Base-by-base conservation (phyloP, 2,797 vertebrate genomes). In the Iguana delicatissima region DNA sequence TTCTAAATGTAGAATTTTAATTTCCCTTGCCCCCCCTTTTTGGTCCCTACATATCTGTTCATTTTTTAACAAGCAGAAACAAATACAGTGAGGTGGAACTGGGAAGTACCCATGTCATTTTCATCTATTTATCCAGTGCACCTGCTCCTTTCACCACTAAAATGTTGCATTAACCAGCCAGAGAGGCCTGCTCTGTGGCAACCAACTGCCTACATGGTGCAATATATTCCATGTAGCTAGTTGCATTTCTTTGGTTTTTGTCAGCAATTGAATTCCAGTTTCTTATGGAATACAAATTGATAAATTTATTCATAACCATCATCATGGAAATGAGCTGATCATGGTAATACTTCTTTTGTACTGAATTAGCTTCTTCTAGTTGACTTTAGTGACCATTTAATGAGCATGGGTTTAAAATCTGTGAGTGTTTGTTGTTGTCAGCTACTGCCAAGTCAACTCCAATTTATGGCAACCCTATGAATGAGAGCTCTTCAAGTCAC, bases 351-450 rank as follows among this genome's bases (percentile, higher is more conserved):
- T 84, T 84, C 81, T 76, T 6, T 84, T 16, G 55, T 52, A n/a
- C 13, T 76, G 32, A 84, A 77, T 84, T 32, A 24, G 52, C 42
- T 89, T 84, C 81, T 38, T 35, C 13, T 89, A 67, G 72, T 77
- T 7, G 64, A 12, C 22, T 64, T 9, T 22, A 76, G 14, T 52
- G 4, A 64, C 10, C 50, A 82, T 26, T 89, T 29, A 89, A 50
- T 20, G 38, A 77, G 67, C n/a, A 59, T 67, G 32, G 42, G 67
- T 80, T 80, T 67, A 77, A 84, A 64, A n/a, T 84, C 35, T 76
- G 18, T 84, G 42, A 46, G 42, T 46, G 42, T 46, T 46, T 46
- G 42, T 46, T 46, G 42, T 46, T 46, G 42, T 46, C 42, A 46
- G 42, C 42, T 46, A 46, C 42, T 46, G 42, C 4, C 42, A 46